These are phyloP conservation scores for Ctenochaetus hawaiiensis DNA, from an alignment of 2,797 vertebrate species.

Conservation along the genomic window DNA sequence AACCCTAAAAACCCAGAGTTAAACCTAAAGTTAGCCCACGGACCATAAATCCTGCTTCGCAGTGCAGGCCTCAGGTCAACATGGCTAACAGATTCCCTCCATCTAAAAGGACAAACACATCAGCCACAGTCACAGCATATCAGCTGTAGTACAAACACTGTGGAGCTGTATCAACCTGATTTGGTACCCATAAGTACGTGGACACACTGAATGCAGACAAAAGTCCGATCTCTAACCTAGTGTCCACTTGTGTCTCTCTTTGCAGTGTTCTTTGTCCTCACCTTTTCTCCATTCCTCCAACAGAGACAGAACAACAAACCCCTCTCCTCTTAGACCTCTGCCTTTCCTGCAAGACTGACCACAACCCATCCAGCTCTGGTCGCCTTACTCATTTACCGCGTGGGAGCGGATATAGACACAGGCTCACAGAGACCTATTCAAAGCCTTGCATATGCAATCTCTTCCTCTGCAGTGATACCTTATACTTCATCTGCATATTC, in stretches of 20 bases:
- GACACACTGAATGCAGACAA: too few species aligned
- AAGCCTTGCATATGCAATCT: conserved; percentile 74
- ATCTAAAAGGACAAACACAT: too few species aligned
- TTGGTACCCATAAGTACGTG: too few species aligned
- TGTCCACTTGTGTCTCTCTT: conserved; percentile 38
- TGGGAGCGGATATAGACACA: conserved; percentile 71
- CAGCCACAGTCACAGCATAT: too few species aligned
- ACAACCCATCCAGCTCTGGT: conserved; percentile 65
- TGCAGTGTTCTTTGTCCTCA: conserved; percentile 55
- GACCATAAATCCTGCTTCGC: too few species aligned
- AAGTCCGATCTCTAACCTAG: conserved; percentile 29
- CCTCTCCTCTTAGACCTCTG: conserved; percentile 47
- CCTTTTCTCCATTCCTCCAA: conserved; percentile 37
- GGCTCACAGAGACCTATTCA: conserved; percentile 73
- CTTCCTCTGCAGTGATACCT: conserved; percentile 78
- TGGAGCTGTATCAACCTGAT: too few species aligned
- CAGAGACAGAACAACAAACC: conserved; percentile 46
- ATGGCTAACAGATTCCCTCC: too few species aligned
- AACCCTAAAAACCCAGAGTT: too few species aligned
- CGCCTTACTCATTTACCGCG: conserved; percentile 63
- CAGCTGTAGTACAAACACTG: too few species aligned
- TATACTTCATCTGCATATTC: conserved; percentile 82
- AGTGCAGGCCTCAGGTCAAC: too few species aligned
- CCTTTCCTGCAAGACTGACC: conserved; percentile 63
- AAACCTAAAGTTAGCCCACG: too few species aligned